Evolutionary conservation across 2,113 vertebrate species (phyloP), one percentile per base, ranked within the genome.

Genomic region (Lophotis ruficrista): DNA sequence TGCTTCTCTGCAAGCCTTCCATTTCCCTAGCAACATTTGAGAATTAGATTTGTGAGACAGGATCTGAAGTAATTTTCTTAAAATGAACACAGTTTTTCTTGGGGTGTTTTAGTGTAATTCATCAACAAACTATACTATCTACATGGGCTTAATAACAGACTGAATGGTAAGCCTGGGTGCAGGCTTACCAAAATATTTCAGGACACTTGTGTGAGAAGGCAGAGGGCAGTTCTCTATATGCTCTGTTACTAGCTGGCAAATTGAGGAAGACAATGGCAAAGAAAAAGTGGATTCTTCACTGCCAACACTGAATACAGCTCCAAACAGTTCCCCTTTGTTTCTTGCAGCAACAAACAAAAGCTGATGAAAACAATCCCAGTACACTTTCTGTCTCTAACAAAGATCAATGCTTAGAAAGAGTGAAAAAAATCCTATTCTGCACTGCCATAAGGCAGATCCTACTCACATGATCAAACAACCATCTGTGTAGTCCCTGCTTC

Each of bases 301-400:
- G 94, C 87, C 89, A 95, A 21, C 66, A 79, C 58, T 83, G 83
- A 96, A 92, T 85, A 80, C 83, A 76, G 77, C 83, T 76, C 50
- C 73, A 50, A 94, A 95, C 91, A 97, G 87, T 95, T 95, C 78
- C 54, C 89, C 87, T 96, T 93, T 94, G 90, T 95, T 90, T 27
- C 69, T 87, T 2, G 1, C 31, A 87, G 81, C 89, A 91, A 87
- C 92, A 96, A 96, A 94, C 89, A 96, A 92, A 97, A 89, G 83
- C 83, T 66, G 62, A 89, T 78, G 81, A 93, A 96, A 96, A 96
- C 83, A 95, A 95, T 57, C 20, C 50, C 60, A 70, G 83, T 58
- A 80, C 75, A 91, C 87, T 96, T 81, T 76, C 87, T 90, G 53
- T 64, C 76, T 72, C 65, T 72, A 93, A 92, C 94, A 94, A 94